Conservation (phyloP, 1,140 invertebrate genomes). For the Liolophura sinensis region DNA sequence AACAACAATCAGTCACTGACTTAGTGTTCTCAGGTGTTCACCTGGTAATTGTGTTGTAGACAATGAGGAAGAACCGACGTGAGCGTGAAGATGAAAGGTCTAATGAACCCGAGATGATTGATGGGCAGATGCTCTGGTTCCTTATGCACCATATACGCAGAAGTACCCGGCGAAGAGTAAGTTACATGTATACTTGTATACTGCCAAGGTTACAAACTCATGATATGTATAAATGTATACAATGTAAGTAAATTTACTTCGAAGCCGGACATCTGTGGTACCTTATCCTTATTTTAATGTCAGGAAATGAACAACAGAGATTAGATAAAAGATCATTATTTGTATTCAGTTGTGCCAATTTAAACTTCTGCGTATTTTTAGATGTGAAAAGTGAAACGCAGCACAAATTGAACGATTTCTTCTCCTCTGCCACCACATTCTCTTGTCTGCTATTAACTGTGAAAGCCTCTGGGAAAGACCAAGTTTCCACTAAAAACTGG, state of each 20-base stretch:
- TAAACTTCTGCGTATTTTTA: too few species aligned
- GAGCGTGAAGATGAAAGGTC: conserved; percentile 59
- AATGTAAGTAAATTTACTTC: neutral
- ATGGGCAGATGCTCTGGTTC: conserved; percentile 65
- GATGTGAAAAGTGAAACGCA: too few species aligned
- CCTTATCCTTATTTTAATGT: neutral
- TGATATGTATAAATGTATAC: conserved; percentile 2
- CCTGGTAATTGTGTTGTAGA: conserved; percentile 27
- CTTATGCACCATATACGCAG: conserved; percentile 63
- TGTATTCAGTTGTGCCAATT: neutral
- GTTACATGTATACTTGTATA: conserved; percentile 18
- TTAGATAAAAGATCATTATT: conserved; percentile 3
- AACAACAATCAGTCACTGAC: too few species aligned
- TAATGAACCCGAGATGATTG: conserved; percentile 60
- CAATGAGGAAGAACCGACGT: conserved; percentile 60
- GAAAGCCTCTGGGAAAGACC: too few species aligned
- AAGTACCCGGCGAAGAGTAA: conserved; percentile 37
- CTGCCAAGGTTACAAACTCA: conserved; percentile 17
- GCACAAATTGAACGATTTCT: too few species aligned
- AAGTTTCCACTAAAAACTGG: too few species aligned
- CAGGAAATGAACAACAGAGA: conserved; percentile 4
- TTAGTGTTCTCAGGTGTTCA: too few species aligned
- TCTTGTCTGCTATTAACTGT: too few species aligned
- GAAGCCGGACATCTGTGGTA: neutral
- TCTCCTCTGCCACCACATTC: too few species aligned